Percentiles rank a stretch among this genome's conserved stretches.
These are phyloP conservation scores for Lutjanus campechanus DNA, from an alignment of 2,797 vertebrate genomes.

Conservation along the genomic window DNA sequence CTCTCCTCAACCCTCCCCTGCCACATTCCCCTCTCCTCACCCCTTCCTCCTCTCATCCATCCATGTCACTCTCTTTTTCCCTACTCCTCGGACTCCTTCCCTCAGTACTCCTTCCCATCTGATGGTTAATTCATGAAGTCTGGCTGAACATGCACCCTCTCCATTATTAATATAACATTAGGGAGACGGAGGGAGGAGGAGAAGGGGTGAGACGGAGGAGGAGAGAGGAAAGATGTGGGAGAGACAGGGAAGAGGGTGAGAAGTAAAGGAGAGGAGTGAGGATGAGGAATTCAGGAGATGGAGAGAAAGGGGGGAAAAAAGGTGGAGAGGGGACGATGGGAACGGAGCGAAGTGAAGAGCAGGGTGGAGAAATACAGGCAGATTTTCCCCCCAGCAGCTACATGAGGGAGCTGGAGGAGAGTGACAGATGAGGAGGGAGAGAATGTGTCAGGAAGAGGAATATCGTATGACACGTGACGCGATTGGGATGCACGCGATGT, in stretches of 20 bases:
- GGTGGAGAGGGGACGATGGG: constrained; percentile 25
- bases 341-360: constrained; percentile 39
- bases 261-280: constrained; percentile 10
- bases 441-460: constrained; percentile 58
- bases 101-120: constrained; percentile 73
- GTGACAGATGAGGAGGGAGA: constrained; percentile 54
- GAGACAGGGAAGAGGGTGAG: background rate
- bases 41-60: constrained; percentile 42
- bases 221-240: background rate
- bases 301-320: constrained; percentile 19
- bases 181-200: constrained; percentile 67
- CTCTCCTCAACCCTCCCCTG: constrained; percentile 3
- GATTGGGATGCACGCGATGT: constrained; percentile 48
- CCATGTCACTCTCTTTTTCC: constrained; percentile 41
- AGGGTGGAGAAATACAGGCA: constrained; percentile 14
- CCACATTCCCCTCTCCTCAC: background rate
- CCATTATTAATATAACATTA: constrained; percentile 88
- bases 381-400: constrained; percentile 41
- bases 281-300: background rate
- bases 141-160: constrained; percentile 84
- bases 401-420: constrained; percentile 31
- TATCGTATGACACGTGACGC: constrained; percentile 44
- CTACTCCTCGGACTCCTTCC: constrained; percentile 59
- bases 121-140: constrained; percentile 88
- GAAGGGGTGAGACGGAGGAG: background rate